These are phyloP conservation scores for Mallateleia sp. DNA, from an alignment of 2,888 invertebrate species.

Conservation along the genomic window DNA sequence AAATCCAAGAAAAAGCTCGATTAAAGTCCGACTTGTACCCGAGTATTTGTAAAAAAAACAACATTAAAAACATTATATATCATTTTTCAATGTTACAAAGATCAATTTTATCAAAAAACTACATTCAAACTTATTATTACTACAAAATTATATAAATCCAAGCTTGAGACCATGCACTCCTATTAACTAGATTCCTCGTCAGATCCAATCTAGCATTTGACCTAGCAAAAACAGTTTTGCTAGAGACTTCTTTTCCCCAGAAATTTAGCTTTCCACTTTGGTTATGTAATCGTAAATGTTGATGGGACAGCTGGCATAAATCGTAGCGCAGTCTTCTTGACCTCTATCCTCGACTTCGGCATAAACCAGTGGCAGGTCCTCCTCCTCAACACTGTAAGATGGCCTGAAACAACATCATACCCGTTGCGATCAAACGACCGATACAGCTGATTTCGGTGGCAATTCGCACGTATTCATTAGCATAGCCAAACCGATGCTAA, in stretches of 20 bases:
- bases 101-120: too few relatives aligned
- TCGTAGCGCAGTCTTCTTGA: slow-evolving; percentile 77
- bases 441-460: slow-evolving; percentile 62
- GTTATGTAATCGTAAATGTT: slow-evolving; percentile 86
- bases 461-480: slow-evolving; percentile 60
- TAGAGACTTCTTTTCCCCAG: slow-evolving; percentile 6
- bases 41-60: too few relatives aligned
- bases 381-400: slow-evolving; percentile 83
- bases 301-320: slow-evolving; percentile 84
- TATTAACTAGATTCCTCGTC: too few relatives aligned
- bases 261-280: slow-evolving; percentile 29
- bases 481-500: slow-evolving; percentile 75
- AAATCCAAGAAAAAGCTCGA: too few relatives aligned
- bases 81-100: too few relatives aligned
- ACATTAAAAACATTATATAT: too few relatives aligned
- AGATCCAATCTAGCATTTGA: too few relatives aligned
- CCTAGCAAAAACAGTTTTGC: too few relatives aligned
- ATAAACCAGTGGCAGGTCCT: slow-evolving; percentile 83
- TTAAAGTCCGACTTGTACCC: too few relatives aligned
- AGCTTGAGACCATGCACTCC: too few relatives aligned
- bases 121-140: too few relatives aligned
- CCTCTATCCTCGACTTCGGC: slow-evolving; percentile 78
- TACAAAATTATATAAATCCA: too few relatives aligned
- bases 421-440: slow-evolving; percentile 64
- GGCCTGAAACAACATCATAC: slow-evolving; percentile 82